Conservation (phyloP, 2,888 invertebrate species). For the Falcaria lacertinaria region DNA sequence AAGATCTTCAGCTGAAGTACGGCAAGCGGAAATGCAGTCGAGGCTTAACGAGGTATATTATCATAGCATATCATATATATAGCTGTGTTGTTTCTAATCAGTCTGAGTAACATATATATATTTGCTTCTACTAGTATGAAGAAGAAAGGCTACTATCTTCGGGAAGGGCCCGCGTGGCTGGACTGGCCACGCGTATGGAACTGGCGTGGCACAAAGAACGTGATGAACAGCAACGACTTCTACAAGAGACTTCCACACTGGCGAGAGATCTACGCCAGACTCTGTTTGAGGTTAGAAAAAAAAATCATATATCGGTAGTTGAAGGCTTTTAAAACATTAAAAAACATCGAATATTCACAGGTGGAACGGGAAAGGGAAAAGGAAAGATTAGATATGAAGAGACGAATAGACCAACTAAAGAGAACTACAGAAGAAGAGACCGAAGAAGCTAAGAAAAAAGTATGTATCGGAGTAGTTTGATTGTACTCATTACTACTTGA, state of each 20-base stretch:
- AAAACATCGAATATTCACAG: too few species aligned
- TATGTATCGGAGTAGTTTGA: constrained; percentile 30
- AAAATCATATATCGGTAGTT: too few species aligned
- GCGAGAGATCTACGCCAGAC: constrained; percentile 93
- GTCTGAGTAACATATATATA: too few species aligned
- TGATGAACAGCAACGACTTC: constrained; percentile 92
- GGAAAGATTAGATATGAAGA: constrained; percentile 91
- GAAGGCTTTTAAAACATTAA: too few species aligned
- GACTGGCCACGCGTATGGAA: constrained; percentile 92
- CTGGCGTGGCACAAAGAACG: constrained; percentile 96
- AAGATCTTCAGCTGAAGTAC: constrained; percentile 91
- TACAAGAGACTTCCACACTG: constrained; percentile 94
- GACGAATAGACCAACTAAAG: constrained; percentile 91
- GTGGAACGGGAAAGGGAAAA: constrained; percentile 94
- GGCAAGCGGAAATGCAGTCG: constrained; percentile 92
- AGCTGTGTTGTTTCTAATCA: too few species aligned
- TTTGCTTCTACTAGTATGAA: constrained; percentile 80
- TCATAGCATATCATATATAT: too few species aligned
- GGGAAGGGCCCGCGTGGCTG: constrained; percentile 91
- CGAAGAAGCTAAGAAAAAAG: constrained; percentile 92
- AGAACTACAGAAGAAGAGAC: constrained; percentile 92
- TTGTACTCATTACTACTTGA: too few species aligned
- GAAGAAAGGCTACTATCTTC: constrained; percentile 91
- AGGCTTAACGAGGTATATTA: constrained; percentile 91
- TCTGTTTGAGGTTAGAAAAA: constrained; percentile 87